Evolutionary conservation across 2,797 vertebrate species (phyloP).

Genomic region (Gymnopithys bicolor): DNA sequence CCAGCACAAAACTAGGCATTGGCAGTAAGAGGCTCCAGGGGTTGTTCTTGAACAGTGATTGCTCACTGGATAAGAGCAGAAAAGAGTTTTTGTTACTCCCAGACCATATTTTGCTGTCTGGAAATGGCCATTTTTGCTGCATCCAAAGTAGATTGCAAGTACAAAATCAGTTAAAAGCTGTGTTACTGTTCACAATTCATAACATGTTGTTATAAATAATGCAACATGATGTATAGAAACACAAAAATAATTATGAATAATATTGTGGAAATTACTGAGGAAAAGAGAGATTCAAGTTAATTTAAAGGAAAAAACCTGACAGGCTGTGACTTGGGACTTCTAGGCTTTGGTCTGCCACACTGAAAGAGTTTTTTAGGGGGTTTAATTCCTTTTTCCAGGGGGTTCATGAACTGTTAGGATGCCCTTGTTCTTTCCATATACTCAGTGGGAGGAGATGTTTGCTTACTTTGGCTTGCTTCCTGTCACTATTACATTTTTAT

Average conservation of each 20-base stretch:
- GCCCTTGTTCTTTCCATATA: neutral
- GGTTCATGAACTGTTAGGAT: neutral
- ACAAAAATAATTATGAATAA: neutral
- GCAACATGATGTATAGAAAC: neutral
- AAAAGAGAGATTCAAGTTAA: neutral
- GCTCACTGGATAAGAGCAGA: neutral
- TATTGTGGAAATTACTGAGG: neutral
- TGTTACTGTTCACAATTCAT: neutral
- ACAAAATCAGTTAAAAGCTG: neutral
- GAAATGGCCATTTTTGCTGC: neutral
- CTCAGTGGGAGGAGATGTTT: neutral
- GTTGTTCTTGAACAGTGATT: neutral
- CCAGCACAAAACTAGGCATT: neutral
- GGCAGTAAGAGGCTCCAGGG: rapidly evolving
- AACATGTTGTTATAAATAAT: neutral
- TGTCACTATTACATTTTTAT: neutral
- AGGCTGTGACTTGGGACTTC: neutral
- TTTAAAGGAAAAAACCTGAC: neutral
- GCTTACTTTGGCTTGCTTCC: neutral
- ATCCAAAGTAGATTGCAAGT: neutral
- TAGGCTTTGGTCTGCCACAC: neutral
- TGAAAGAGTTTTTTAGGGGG: neutral
- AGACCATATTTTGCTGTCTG: neutral
- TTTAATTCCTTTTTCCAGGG: neutral
- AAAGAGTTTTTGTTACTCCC: neutral